Evolutionary conservation across 2,888 invertebrate species (phyloP).

Genomic region (Drosophila suboccidentalis): DNA sequence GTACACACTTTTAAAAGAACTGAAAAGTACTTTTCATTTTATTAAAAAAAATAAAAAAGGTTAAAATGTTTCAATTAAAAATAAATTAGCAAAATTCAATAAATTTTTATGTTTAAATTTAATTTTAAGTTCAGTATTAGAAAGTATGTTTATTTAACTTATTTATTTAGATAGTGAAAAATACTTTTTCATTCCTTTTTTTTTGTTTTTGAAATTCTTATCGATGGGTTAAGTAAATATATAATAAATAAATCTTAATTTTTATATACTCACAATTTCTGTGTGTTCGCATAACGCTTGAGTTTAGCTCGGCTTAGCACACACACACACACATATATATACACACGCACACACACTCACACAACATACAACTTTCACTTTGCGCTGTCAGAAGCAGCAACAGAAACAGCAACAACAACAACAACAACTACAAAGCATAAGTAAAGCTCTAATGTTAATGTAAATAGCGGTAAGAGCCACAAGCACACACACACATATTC

Average conservation of each 20-base stretch:
- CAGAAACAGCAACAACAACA: conserved; percentile 15
- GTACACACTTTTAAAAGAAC: no score
- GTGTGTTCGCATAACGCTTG: conserved; percentile 52
- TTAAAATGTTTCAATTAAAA: no score
- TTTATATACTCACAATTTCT: conserved; percentile 29
- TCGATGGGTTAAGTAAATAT: conserved; percentile 39
- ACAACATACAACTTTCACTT: conserved; percentile 71
- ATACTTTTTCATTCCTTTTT: conserved; percentile 79
- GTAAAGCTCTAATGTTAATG: conserved; percentile 79
- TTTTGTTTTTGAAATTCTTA: conserved; percentile 72
- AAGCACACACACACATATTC: conserved; percentile 37
- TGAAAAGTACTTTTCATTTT: no score
- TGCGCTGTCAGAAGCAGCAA: conserved; percentile 75
- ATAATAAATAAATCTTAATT: background rate
- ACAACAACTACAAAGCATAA: conserved; percentile 46
- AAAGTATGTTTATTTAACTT: background rate
- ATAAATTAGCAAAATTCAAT: no score
- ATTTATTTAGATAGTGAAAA: conserved; percentile 30
- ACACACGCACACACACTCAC: conserved; percentile 23
- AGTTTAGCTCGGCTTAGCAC: conserved; percentile 26
- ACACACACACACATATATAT: conserved; percentile 20
- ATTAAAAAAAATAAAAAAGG: no score
- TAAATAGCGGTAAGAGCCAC: conserved; percentile 79
- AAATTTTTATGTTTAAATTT: no score
- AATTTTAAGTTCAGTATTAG: no score